Evolutionary conservation across 2,797 vertebrate genomes (phyloP).

Genomic region (Anguilla pacifica): DNA sequence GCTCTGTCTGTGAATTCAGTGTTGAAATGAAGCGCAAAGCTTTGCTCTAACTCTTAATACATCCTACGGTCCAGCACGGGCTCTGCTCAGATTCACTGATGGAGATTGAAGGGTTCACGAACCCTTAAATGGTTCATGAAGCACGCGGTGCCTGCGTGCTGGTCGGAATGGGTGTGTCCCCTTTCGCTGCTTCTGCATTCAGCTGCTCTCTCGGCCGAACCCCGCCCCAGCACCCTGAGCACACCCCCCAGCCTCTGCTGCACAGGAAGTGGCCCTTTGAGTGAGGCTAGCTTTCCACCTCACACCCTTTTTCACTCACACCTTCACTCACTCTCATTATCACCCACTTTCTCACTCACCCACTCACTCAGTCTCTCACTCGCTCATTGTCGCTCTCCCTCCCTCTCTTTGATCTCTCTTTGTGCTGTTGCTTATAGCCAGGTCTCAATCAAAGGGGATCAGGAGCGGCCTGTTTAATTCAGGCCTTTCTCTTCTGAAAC

Average conservation of each 20-base stretch:
- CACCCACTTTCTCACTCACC: not conserved
- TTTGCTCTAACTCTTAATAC: too few species aligned
- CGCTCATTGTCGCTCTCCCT: too few species aligned
- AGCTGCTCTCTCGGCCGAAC: not conserved
- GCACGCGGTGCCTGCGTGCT: too few species aligned
- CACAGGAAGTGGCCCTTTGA: not conserved
- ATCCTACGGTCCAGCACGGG: too few species aligned
- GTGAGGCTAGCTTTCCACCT: not conserved
- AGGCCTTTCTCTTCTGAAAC: not conserved
- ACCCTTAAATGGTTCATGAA: too few species aligned
- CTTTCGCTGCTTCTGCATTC: not conserved
- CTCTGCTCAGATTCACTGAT: too few species aligned
- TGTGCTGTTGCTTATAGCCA: not conserved
- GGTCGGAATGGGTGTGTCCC: not conserved
- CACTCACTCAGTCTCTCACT: not conserved
- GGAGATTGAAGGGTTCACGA: too few species aligned
- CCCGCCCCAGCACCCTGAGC: not conserved
- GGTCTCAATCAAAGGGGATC: not conserved
- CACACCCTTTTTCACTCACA: not conserved
- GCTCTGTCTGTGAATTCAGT: too few species aligned
- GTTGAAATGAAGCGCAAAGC: too few species aligned
- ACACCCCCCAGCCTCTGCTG: not conserved
- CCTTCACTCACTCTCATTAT: not conserved
- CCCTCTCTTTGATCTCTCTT: not conserved
- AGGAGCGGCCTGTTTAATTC: constrained; percentile 8